phyloP scores from a whole-genome alignment of 2,888 invertebrate genomes.

The Xylota sylvarum region DNA sequence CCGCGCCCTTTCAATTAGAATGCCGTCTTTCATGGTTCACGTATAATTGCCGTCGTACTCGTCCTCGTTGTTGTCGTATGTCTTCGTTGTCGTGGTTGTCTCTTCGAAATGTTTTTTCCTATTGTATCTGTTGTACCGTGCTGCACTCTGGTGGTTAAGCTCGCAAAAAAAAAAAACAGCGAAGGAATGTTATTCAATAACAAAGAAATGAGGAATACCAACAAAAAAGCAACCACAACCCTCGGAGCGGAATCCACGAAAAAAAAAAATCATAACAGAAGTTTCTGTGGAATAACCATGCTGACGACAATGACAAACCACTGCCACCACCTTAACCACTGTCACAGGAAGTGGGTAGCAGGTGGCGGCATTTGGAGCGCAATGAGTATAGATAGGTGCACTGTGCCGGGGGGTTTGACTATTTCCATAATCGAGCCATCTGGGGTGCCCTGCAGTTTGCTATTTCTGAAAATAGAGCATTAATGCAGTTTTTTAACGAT shows the following conservation, averaged over 20 bases:
- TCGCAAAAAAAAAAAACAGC: conserved; percentile 30
- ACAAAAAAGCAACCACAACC: conserved; percentile 46
- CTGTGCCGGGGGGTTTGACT: conserved; percentile 8
- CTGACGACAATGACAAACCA: conserved; percentile 75
- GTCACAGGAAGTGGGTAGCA: conserved; percentile 32
- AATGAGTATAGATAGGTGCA: conserved; percentile 27
- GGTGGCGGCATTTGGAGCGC: conserved; percentile 1
- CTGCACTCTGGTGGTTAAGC: conserved; percentile 67
- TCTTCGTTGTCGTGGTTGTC: conserved; percentile 37
- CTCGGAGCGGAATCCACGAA: conserved; percentile 50
- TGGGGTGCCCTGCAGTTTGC: conserved; percentile 35
- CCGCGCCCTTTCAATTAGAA: conserved; percentile 46
- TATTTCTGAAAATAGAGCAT: conserved; percentile 54
- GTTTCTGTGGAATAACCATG: conserved; percentile 55
- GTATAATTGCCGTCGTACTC: conserved; percentile 42
- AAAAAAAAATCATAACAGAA: conserved; percentile 50
- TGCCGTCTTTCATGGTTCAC: conserved; percentile 53
- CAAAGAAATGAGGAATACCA: conserved; percentile 61
- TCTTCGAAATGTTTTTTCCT: conserved; percentile 22
- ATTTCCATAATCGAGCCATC: conserved; percentile 42
- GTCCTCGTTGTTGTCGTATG: conserved; percentile 53
- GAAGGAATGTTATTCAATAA: conserved; percentile 70
- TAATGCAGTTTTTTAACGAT: conserved; percentile 55
- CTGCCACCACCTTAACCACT: conserved; percentile 55
- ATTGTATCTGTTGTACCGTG: conserved; percentile 31